Evolutionary conservation across 2,113 vertebrate genomes (phyloP).

Genomic region (Poecile atricapillus): DNA sequence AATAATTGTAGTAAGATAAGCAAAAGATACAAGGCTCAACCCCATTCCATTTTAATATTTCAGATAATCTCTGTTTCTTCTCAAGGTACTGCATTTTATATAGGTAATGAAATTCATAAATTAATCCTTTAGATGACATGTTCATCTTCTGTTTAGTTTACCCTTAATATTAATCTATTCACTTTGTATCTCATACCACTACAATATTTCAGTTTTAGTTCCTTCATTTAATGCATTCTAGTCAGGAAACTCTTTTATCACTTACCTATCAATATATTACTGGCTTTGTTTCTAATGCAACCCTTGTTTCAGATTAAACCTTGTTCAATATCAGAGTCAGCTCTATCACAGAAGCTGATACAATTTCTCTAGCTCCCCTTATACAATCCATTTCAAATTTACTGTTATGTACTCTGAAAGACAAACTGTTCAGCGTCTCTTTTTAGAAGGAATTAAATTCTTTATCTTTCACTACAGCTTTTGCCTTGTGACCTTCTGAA

Average conservation of each 20-base stretch:
- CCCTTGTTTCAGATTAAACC: conserved; percentile 30
- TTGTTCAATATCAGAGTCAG: conserved; percentile 24
- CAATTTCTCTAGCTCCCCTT: neutral
- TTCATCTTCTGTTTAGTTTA: neutral
- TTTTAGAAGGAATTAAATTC: neutral
- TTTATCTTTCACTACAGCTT: neutral
- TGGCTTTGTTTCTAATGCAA: conserved; percentile 18
- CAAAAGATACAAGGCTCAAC: neutral
- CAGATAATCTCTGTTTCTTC: neutral
- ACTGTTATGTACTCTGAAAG: conserved; percentile 27
- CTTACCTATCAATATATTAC: neutral
- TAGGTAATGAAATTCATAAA: neutral
- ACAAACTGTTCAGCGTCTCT: neutral
- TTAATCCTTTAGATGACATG: neutral
- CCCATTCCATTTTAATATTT: neutral
- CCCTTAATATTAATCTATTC: conserved; percentile 17
- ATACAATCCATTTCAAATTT: conserved; percentile 27
- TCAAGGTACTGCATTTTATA: neutral
- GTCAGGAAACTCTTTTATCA: conserved; percentile 17
- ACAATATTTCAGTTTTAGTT: neutral
- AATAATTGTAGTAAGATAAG: neutral
- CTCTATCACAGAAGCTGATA: conserved; percentile 7
- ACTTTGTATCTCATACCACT: neutral
- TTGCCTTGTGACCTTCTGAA: neutral
- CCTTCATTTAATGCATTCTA: neutral